Evolutionary conservation across 2,113 vertebrate species (phyloP).

Genomic region (Chamaetylas fuelleborni): DNA sequence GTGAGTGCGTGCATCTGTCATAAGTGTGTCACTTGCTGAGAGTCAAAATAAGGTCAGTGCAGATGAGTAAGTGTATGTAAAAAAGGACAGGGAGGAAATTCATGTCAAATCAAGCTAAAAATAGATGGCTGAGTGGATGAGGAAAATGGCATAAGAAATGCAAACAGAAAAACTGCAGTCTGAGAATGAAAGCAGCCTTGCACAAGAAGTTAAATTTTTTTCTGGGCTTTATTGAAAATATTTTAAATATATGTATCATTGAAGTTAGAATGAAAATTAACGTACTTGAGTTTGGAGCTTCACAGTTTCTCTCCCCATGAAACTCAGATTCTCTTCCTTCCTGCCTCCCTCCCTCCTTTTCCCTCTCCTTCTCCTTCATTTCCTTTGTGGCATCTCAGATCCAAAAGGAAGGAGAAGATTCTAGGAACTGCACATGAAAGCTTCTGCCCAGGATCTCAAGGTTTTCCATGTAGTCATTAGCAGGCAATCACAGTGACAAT

Average conservation of each 20-base stretch:
- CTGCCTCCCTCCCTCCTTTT: not conserved
- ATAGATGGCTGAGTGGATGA: not conserved
- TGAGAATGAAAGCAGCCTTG: not conserved
- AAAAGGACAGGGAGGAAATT: conserved; percentile 24
- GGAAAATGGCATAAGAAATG: not conserved
- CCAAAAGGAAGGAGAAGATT: not conserved
- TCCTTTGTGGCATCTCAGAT: not conserved
- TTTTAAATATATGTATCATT: not conserved
- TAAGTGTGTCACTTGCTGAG: conserved; percentile 10
- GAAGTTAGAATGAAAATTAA: not conserved
- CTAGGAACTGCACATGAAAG: not conserved
- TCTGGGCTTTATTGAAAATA: not conserved
- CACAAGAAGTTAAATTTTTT: not conserved
- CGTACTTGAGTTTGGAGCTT: not conserved
- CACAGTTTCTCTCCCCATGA: not conserved
- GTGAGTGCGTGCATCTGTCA: not conserved
- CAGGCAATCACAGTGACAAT: not conserved
- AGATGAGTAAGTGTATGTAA: conserved; percentile 36
- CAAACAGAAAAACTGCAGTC: not conserved
- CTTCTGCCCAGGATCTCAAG: not conserved
- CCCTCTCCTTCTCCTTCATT: not conserved
- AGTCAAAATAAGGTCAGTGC: conserved; percentile 55
- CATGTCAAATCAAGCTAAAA: conserved; percentile 26
- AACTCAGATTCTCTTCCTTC: not conserved
- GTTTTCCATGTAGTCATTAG: not conserved